These are phyloP conservation scores for Pseudolaguvia tuberculata DNA, from an alignment of 2,113 vertebrate genomes.

Conservation along the genomic window DNA sequence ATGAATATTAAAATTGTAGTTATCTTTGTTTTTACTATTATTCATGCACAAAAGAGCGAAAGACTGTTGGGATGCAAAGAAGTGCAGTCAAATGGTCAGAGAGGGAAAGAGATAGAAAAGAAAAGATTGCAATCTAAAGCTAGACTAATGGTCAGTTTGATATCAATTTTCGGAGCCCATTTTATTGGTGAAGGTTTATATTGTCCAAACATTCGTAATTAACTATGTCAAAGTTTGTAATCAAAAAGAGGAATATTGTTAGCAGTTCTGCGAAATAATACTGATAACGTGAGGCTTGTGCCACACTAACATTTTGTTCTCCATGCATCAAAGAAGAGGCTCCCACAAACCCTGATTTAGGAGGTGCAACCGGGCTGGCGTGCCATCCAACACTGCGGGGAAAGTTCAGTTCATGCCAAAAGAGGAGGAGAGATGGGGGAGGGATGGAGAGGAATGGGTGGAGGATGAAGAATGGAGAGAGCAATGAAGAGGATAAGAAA, in stretches of 20 bases:
- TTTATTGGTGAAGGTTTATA: not conserved
- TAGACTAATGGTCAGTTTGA: not conserved
- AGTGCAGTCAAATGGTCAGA: not conserved
- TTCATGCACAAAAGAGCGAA: not conserved
- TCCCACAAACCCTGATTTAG: conserved; percentile 37
- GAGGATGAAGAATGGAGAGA: conserved; percentile 21
- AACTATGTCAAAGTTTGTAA: not conserved
- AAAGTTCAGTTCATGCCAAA: conserved; percentile 27
- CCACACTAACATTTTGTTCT: not conserved
- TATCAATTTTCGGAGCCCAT: not conserved
- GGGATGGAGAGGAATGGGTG: not conserved
- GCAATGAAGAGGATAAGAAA: conserved; percentile 13
- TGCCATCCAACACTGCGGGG: conserved; percentile 19
- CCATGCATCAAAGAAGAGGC: conserved; percentile 9
- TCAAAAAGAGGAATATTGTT: not conserved
- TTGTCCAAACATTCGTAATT: not conserved
- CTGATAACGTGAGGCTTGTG: not conserved
- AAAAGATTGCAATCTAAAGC: not conserved
- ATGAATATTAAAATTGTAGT: not conserved
- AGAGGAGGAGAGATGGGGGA: conserved; percentile 7
- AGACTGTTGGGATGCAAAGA: not conserved
- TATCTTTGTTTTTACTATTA: not conserved
- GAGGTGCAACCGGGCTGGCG: conserved; percentile 28
- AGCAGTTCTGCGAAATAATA: not conserved
- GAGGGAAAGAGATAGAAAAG: not conserved